Evolutionary conservation across 2,113 vertebrate species (phyloP), one percentile per base, ranked within the genome.

Genomic region (Erythrocebus patas): DNA sequence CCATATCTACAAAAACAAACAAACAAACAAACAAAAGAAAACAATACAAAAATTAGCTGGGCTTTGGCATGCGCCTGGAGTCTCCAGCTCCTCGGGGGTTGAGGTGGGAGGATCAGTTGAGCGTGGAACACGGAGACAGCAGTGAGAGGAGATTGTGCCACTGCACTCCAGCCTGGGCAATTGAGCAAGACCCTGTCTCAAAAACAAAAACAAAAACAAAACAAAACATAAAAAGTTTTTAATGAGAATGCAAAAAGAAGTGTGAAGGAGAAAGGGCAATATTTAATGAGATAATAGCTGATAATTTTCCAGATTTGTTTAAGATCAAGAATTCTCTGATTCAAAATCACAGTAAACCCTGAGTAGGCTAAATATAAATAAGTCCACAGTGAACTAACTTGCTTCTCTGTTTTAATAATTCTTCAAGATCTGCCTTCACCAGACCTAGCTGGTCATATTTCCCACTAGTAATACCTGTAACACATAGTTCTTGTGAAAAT

Each of bases 301-400:
- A 38, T 61, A 85, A 55, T 92, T 92, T 97, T 89, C 66, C n/a
- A 76, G 25, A 81, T 90, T 85, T 92, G 25, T 86, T 92, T 43
- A 89, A 11, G 89, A 27, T 43, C 27, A 90, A 90, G 57, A 79
- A 82, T 50, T 55, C 3, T 43, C 73, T 92, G 70, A 61, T 82
- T 92, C n/a, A 88, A 85, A 79, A 48, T 78, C 50, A 75, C 20
- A 83, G 4, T 91, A 86, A 93, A 14, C 89, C 52, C 48, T 16
- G 30, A 18, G 4, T 85, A 85, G 50, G 61, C 7, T n/a, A 91
- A 81, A 40, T 35, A 81, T 30, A 91, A 61, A 61, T 88, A 88
- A 82, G 43, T 50, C 66, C 78, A 81, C 27, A n/a, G 45, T 79
- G 9, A 93, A 52, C 4, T 70, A 68, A 85, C 66, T 92, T 92